Percentiles rank a stretch among this genome's conserved stretches.
Evolutionary conservation across 2,797 vertebrate genomes (phyloP).

Genomic region (Coilia nasus): DNA sequence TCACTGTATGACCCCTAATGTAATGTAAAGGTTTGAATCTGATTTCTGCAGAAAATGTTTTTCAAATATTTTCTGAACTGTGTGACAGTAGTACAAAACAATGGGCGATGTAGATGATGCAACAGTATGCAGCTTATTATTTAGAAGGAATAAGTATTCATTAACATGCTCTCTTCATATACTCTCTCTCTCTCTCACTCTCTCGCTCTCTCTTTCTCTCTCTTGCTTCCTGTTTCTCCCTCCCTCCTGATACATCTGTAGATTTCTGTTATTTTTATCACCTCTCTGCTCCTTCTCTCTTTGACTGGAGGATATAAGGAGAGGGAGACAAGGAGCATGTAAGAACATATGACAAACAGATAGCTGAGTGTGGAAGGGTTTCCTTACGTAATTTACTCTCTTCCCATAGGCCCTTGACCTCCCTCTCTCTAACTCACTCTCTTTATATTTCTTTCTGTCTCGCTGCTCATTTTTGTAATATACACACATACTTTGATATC

Average conservation of each 20-base stretch:
- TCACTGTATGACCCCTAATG: neutral
- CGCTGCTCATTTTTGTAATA: neutral
- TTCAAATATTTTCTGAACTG: neutral
- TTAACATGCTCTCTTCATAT: neutral
- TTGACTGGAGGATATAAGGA: no score
- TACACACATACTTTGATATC: neutral
- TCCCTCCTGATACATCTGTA: neutral
- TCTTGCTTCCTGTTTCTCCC: neutral
- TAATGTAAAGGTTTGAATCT: no score
- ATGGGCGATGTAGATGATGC: no score
- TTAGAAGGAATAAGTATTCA: neutral
- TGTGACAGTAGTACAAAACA: neutral
- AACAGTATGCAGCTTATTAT: neutral
- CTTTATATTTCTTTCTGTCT: slow-evolving; percentile 49
- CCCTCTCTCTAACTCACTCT: slow-evolving; percentile 44
- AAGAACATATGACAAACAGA: no score
- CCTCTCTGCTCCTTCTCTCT: neutral
- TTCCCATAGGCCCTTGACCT: slow-evolving; percentile 38
- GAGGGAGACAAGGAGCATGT: no score
- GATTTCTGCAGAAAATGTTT: no score
- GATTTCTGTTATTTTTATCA: neutral
- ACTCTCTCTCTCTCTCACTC: neutral
- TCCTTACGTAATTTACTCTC: slow-evolving; percentile 69
- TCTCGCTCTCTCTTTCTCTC: neutral
- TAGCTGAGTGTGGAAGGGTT: slow-evolving; percentile 73